Conservation (phyloP, 2,113 vertebrate genomes). For the Petaurus breviceps region DNA sequence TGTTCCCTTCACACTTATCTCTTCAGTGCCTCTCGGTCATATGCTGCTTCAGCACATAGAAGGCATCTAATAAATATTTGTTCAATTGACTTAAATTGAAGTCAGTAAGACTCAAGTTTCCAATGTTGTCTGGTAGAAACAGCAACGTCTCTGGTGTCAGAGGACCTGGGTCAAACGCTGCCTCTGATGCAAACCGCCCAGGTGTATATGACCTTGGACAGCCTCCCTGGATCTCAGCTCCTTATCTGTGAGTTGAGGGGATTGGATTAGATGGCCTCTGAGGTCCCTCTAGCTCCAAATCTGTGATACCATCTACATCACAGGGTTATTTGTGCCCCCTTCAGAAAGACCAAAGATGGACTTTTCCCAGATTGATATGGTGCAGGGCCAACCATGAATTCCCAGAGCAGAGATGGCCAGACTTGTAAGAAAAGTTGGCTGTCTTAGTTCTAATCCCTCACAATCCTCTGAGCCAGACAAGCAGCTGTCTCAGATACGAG, state of each 20-base stretch:
- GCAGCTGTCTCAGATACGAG: neutral
- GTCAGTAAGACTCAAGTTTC: neutral
- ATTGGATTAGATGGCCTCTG: neutral
- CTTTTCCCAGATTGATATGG: constrained; percentile 55
- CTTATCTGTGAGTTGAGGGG: neutral
- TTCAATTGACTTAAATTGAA: neutral
- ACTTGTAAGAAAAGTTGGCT: constrained; percentile 30
- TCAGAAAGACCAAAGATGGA: constrained; percentile 58
- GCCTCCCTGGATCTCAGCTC: neutral
- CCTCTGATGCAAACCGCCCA: neutral
- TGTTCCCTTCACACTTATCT: constrained; percentile 18
- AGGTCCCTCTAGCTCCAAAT: neutral
- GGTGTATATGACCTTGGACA: neutral
- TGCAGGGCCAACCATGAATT: constrained; percentile 53
- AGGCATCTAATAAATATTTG: neutral
- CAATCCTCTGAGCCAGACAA: neutral
- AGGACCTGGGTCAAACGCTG: neutral
- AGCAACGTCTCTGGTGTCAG: neutral
- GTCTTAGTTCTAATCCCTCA: neutral
- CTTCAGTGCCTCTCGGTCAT: neutral
- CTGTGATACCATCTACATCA: neutral
- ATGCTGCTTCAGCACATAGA: neutral
- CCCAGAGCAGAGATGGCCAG: constrained; percentile 4
- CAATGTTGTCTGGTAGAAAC: neutral
- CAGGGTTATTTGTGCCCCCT: neutral